These are phyloP conservation scores for Scomber scombrus DNA, from an alignment of 2,113 vertebrate species.

Conservation along the genomic window DNA sequence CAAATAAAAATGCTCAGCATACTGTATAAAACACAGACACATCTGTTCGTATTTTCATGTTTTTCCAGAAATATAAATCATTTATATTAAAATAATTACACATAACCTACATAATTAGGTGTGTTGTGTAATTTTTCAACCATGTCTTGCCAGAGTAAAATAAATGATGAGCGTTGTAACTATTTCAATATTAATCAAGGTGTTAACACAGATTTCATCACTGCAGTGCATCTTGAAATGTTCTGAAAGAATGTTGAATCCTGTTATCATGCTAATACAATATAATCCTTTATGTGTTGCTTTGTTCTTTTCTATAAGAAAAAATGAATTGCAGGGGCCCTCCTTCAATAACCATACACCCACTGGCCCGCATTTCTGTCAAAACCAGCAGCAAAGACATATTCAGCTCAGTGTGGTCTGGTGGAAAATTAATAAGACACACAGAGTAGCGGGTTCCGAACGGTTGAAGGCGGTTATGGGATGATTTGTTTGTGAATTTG, in stretches of 20 bases:
- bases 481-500: slow-evolving; percentile 50
- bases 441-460: slow-evolving; percentile 33
- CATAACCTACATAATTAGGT: background rate
- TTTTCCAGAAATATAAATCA: slow-evolving; percentile 35
- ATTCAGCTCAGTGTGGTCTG: slow-evolving; percentile 39
- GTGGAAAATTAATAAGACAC: slow-evolving; percentile 56
- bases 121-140: background rate
- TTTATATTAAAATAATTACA: slow-evolving; percentile 29
- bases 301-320: slow-evolving; percentile 71
- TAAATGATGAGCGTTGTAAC: slow-evolving; percentile 2
- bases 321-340: slow-evolving; percentile 58
- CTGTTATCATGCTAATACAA: slow-evolving; percentile 73
- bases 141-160: background rate
- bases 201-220: slow-evolving; percentile 26
- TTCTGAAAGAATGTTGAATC: slow-evolving; percentile 53
- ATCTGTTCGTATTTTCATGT: slow-evolving; percentile 42
- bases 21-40: slow-evolving; percentile 58
- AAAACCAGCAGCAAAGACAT: slow-evolving; percentile 33
- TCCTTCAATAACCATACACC: slow-evolving; percentile 46
- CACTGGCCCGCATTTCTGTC: slow-evolving; percentile 51
- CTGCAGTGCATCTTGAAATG: slow-evolving; percentile 36
- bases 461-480: slow-evolving; percentile 27
- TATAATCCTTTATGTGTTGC: slow-evolving; percentile 60
- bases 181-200: background rate
- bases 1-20: slow-evolving; percentile 70